phyloP scores from a whole-genome alignment of 2,888 invertebrate species.

The Drosophila hamatofila region DNA sequence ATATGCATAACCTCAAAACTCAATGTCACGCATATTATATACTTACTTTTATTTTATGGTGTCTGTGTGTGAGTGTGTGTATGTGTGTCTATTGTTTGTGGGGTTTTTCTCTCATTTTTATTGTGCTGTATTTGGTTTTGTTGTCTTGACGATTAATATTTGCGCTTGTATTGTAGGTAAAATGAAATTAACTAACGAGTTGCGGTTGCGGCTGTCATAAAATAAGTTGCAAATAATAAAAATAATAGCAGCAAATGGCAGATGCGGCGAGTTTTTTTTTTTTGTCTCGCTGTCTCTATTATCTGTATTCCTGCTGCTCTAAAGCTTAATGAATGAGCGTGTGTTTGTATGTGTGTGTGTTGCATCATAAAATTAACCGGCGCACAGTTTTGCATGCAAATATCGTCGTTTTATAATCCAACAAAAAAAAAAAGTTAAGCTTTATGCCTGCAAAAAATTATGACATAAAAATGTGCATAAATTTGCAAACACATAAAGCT shows the following conservation, averaged over 20 bases:
- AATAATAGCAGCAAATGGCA: slow-evolving; percentile 60
- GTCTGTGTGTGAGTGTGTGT: slow-evolving; percentile 8
- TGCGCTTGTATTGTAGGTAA: slow-evolving; percentile 50
- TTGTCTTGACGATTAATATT: slow-evolving; percentile 50
- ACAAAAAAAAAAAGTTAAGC: slow-evolving; percentile 10
- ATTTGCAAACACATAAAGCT: background rate
- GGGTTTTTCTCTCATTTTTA: slow-evolving; percentile 27
- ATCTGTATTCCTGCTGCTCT: slow-evolving; percentile 21
- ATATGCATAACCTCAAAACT: slow-evolving; percentile 73
- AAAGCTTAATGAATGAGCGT: slow-evolving; percentile 10
- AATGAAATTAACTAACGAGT: slow-evolving; percentile 70
- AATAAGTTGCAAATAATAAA: slow-evolving; percentile 72
- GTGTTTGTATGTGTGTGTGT: slow-evolving; percentile 4
- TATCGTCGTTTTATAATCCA: slow-evolving; percentile 65
- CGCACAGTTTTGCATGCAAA: slow-evolving; percentile 67
- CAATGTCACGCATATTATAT: slow-evolving; percentile 77
- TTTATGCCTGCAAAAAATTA: slow-evolving; percentile 20
- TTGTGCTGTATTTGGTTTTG: slow-evolving; percentile 32
- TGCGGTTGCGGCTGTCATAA: slow-evolving; percentile 53
- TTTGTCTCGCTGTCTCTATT: slow-evolving; percentile 13
- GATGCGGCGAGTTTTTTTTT: slow-evolving; percentile 40
- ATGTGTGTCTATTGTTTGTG: slow-evolving; percentile 50
- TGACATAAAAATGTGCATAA: slow-evolving; percentile 12
- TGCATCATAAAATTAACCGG: slow-evolving; percentile 62
- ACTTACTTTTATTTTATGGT: slow-evolving; percentile 45